These are phyloP conservation scores for Campylomormyrus numenius DNA, from an alignment of 2,113 vertebrate species.

Conservation along the genomic window DNA sequence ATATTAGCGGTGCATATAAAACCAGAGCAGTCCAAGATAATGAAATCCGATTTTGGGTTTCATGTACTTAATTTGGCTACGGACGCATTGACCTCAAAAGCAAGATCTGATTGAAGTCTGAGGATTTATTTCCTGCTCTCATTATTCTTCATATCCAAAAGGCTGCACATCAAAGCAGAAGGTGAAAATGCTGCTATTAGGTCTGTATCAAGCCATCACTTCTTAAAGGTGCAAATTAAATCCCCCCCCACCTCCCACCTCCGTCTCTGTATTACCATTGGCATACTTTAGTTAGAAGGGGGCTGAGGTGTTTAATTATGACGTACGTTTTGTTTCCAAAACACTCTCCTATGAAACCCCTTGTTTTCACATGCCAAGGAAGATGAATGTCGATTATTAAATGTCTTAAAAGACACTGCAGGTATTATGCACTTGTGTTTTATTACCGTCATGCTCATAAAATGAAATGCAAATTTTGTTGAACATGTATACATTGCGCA, in stretches of 20 bases:
- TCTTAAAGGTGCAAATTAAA: constrained; percentile 11
- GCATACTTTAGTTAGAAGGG: not conserved
- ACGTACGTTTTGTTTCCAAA: not conserved
- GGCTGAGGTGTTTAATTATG: not conserved
- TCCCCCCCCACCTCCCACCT: not conserved
- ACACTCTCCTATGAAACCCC: not conserved
- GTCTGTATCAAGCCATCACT: not conserved
- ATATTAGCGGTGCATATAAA: not conserved
- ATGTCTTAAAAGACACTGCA: not conserved
- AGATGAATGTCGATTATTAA: not conserved
- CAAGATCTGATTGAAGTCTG: constrained; percentile 4
- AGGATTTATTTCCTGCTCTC: constrained; percentile 9
- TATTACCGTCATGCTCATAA: not conserved
- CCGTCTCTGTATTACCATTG: not conserved
- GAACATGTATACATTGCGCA: not conserved
- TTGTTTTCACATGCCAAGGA: not conserved
- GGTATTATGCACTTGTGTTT: not conserved
- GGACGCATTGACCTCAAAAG: constrained; percentile 10
- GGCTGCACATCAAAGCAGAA: not conserved
- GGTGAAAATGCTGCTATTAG: not conserved
- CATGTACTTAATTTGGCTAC: not conserved
- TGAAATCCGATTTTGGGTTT: constrained; percentile 14
- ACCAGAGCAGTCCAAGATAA: constrained; percentile 2
- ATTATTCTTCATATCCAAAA: not conserved
- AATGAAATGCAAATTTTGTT: not conserved